Evolutionary conservation across 2,113 vertebrate genomes (phyloP).

Genomic region (Pollimyrus isidori): DNA sequence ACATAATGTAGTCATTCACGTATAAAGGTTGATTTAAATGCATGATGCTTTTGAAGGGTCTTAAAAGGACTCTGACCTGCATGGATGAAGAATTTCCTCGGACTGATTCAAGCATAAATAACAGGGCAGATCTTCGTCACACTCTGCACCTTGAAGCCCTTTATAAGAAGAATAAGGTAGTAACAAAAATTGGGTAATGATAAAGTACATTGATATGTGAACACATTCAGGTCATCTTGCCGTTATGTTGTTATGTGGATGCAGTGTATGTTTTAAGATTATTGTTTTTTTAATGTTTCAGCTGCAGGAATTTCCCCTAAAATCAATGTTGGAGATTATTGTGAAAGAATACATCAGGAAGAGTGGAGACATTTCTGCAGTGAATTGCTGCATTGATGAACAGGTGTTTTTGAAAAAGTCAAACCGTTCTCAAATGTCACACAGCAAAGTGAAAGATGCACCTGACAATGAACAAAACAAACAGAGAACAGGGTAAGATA

Average conservation of each 20-base stretch:
- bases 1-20: neutral
- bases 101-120: conserved; percentile 75
- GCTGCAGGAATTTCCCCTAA: conserved; percentile 61
- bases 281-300: conserved; percentile 23
- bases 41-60: conserved; percentile 57
- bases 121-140: conserved; percentile 72
- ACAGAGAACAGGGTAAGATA: neutral
- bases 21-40: neutral
- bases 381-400: neutral
- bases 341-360: conserved; percentile 72
- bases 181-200: neutral
- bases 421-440: conserved; percentile 23
- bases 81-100: conserved; percentile 87
- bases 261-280: neutral
- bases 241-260: neutral
- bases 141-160: conserved; percentile 73
- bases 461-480: neutral
- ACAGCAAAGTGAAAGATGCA: neutral
- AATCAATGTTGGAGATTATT: conserved; percentile 84
- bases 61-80: conserved; percentile 73
- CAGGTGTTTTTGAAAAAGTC: neutral
- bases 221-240: neutral
- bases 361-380: conserved; percentile 31
- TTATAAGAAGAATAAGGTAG: conserved; percentile 82
- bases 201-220: neutral